phyloP scores from a whole-genome alignment of 2,113 vertebrate genomes.

The Malaclemys terrapin region DNA sequence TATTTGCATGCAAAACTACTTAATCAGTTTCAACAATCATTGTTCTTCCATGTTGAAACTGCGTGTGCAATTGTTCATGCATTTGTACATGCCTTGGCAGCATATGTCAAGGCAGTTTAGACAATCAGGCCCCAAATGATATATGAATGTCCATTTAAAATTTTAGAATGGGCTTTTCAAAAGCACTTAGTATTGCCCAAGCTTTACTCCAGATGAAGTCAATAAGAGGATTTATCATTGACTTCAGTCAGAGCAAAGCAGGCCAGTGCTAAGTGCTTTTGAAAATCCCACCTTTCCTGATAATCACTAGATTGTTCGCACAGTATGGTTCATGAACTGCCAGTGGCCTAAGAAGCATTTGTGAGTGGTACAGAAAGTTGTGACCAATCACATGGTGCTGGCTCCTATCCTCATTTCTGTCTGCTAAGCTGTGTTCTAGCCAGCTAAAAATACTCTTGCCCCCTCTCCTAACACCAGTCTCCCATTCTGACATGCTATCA shows the following conservation, averaged over 20 bases:
- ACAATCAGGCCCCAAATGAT: background rate
- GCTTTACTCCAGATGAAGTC: constrained; percentile 50
- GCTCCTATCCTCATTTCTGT: background rate
- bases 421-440: background rate
- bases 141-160: background rate
- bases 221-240: constrained; percentile 56
- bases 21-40: background rate
- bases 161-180: constrained; percentile 29
- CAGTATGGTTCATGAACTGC: constrained; percentile 8
- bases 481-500: background rate
- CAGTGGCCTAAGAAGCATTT: background rate
- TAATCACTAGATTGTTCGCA: background rate
- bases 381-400: background rate
- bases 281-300: constrained; percentile 7
- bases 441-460: background rate
- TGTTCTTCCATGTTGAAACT: background rate
- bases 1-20: background rate
- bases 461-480: background rate
- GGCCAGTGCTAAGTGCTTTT: constrained; percentile 33
- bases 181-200: constrained; percentile 44
- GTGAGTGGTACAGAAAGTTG: background rate
- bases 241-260: constrained; percentile 43
- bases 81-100: background rate
- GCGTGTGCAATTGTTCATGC: background rate
- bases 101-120: background rate